A percentile compares a stretch with the other conserved stretches of the same genome.
Evolutionary conservation across 2,888 invertebrate genomes (phyloP).

Genomic region (Ditula angustiorana): DNA sequence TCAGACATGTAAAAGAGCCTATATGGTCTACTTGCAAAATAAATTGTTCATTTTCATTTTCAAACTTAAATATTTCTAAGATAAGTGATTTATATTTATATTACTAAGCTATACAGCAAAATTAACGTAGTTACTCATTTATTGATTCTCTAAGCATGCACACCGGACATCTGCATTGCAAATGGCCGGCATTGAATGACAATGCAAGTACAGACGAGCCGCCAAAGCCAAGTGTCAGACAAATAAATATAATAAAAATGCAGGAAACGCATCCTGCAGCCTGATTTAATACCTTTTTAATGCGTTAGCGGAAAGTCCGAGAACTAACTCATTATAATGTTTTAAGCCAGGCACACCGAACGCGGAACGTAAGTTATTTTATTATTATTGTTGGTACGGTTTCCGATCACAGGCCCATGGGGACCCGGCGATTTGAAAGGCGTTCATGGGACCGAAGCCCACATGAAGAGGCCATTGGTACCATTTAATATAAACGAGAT

Average conservation of each 20-base stretch:
- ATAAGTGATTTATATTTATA: background rate
- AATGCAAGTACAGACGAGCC: conserved; percentile 19
- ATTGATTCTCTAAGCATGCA: conserved; percentile 4
- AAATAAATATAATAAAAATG: background rate
- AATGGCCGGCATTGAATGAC: conserved; percentile 21
- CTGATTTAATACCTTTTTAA: background rate
- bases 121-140: background rate
- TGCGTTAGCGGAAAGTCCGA: background rate
- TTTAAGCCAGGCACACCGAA: background rate
- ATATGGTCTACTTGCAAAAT: too few relatives aligned
- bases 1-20: too few relatives aligned
- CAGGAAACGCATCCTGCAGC: background rate
- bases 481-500: too few relatives aligned
- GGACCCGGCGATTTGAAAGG: too few relatives aligned
- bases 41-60: too few relatives aligned
- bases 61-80: too few relatives aligned
- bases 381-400: too few relatives aligned
- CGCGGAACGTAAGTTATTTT: too few relatives aligned
- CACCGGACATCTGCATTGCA: conserved; percentile 23
- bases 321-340: background rate
- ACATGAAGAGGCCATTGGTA: too few relatives aligned
- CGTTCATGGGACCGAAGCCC: too few relatives aligned
- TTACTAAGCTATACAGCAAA: background rate
- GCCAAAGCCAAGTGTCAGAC: background rate
- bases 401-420: too few relatives aligned